Evolutionary conservation across 1,140 invertebrate species (phyloP).

Genomic region (Homalodisca vitripennis): DNA sequence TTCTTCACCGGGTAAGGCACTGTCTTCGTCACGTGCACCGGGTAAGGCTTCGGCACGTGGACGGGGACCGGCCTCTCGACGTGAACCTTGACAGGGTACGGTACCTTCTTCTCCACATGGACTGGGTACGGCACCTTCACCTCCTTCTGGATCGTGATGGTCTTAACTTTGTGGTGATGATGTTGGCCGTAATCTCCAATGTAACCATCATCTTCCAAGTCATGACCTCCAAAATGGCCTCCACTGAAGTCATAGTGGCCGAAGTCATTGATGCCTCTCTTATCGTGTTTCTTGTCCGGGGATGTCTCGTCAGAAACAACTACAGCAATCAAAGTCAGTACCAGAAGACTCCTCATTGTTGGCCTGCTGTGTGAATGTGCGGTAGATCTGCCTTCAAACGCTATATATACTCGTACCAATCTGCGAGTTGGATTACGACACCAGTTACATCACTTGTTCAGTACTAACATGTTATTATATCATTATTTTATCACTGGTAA

Average conservation of each 20-base stretch:
- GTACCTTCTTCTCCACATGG: constrained; percentile 62
- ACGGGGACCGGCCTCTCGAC: constrained; percentile 64
- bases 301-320: constrained; percentile 39
- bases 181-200: neutral
- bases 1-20: constrained; percentile 68
- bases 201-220: neutral
- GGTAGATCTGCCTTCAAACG: neutral
- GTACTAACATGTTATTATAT: too few species aligned
- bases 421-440: too few species aligned
- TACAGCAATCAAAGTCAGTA: neutral
- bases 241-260: constrained; percentile 37
- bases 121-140: constrained; percentile 68
- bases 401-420: neutral
- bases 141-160: constrained; percentile 39
- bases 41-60: constrained; percentile 44
- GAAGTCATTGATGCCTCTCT: constrained; percentile 51
- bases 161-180: constrained; percentile 48
- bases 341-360: neutral
- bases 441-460: too few species aligned
- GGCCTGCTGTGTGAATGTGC: neutral
- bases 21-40: constrained; percentile 41
- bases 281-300: constrained; percentile 54
- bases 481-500: too few species aligned
- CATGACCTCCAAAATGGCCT: constrained; percentile 4
- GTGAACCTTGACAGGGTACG: constrained; percentile 66